Percentiles rank a stretch among this genome's conserved stretches.
Conservation (phyloP, 2,888 invertebrate genomes). For the Clistopyga incitator region DNA sequence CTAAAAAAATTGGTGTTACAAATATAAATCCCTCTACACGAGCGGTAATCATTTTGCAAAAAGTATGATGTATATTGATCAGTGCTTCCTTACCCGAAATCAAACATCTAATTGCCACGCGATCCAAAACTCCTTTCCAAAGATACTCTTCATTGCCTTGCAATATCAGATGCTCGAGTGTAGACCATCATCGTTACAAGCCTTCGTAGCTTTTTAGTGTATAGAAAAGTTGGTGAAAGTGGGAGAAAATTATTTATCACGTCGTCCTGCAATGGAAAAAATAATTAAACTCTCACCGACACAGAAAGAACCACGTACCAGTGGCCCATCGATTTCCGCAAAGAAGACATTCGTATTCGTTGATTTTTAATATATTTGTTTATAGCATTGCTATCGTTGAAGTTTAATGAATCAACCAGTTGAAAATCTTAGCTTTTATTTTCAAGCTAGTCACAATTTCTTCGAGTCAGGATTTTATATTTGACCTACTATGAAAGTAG, state of each 20-base stretch:
- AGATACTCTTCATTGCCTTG: no score
- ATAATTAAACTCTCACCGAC: slow-evolving; percentile 88
- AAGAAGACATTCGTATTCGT: slow-evolving; percentile 91
- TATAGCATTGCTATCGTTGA: slow-evolving; percentile 91
- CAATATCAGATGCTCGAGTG: slow-evolving; percentile 96
- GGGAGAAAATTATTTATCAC: neutral
- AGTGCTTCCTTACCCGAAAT: slow-evolving; percentile 97
- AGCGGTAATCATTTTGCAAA: slow-evolving; percentile 95
- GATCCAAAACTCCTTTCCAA: slow-evolving; percentile 94
- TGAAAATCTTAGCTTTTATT: slow-evolving; percentile 83
- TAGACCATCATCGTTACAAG: slow-evolving; percentile 96
- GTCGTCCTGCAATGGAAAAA: neutral
- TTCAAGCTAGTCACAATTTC: neutral
- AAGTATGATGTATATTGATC: slow-evolving; percentile 95
- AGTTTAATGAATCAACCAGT: slow-evolving; percentile 87
- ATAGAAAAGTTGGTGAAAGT: neutral
- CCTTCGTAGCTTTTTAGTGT: slow-evolving; percentile 91
- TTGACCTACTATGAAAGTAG: neutral
- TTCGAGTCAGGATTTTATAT: neutral
- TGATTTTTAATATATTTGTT: slow-evolving; percentile 93
- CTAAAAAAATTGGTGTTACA: slow-evolving; percentile 95
- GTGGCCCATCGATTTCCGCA: slow-evolving; percentile 94
- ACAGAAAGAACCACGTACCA: slow-evolving; percentile 94
- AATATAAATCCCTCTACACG: slow-evolving; percentile 94
- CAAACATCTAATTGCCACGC: slow-evolving; percentile 94